Base-by-base conservation (phyloP, 1,140 invertebrate species). In the Tribolium madens region DNA sequence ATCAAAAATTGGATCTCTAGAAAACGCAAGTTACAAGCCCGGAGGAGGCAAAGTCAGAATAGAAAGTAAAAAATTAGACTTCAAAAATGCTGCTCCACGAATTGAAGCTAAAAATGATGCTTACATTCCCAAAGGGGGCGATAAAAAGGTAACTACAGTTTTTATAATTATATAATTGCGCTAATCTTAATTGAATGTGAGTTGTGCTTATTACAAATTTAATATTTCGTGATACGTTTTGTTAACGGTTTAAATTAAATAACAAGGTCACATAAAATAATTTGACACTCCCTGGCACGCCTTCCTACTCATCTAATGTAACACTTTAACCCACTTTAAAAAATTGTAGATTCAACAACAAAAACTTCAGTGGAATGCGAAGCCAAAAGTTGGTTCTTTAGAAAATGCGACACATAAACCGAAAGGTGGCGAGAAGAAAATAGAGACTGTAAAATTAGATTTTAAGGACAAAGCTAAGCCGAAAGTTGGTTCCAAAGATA, bases 351-450 rank as follows among this genome's bases (percentile, higher is more conserved):
- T 96, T 81, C 87, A 91, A 76, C 91, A 93, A 82, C 92, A 94
- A 76, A 97, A 96, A 87, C 87, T 98, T 73, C 91, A 95, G 82
- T 98, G 96, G 96, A 96, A 95, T 81, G 96, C 95, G 0, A 95
- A 96, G 87, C 93, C 95, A 13, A 97, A 97, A 89, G 91, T 98
- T 74, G 96, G 96, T 18, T 98, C 96, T 0, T 86, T 98, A 79
- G 95, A 97, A n/a, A 98, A 99, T 85, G 90, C 95, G n/a, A 90
- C 92, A 2, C 93, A 98, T 86, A 96, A 94, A 84, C 95, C 97
- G 0, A 95, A 95, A 33, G 97, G 96, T 21, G 96, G 96, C 18
- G 94, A 95, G 80, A 96, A 96, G 85, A 97, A 97, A 88, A 96
- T 98, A 50, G 94, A 96, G 86, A 91, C 91, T 0, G 90, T 96